Conservation (phyloP, 1,140 invertebrate genomes). For the Drosophila santomea region DNA sequence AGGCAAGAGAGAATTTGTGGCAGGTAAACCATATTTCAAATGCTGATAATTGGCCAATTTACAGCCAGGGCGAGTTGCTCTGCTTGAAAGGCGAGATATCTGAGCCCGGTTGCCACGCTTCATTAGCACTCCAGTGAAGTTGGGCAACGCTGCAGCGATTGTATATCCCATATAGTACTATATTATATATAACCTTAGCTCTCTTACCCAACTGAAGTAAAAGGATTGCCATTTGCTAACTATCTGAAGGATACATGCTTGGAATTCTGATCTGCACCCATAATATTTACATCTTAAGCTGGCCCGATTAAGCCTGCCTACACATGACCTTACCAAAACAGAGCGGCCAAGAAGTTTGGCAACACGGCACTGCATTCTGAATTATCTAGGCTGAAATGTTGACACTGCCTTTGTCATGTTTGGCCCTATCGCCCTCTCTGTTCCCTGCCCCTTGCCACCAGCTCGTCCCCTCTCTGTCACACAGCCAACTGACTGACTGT, state of each 20-base stretch:
- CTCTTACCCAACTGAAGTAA: neutral
- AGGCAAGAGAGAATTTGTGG: slow-evolving; percentile 26
- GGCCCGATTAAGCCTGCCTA: neutral
- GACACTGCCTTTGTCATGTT: slow-evolving; percentile 50
- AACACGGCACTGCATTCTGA: slow-evolving; percentile 23
- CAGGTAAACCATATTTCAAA: slow-evolving; percentile 81
- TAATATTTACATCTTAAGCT: slow-evolving; percentile 9
- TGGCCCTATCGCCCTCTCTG: slow-evolving; percentile 3
- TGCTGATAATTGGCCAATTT: slow-evolving; percentile 81
- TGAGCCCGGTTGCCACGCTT: slow-evolving; percentile 44
- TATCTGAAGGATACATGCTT: too few species aligned
- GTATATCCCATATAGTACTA: too few species aligned
- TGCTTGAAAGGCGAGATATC: slow-evolving; percentile 39
- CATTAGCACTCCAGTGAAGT: slow-evolving; percentile 26
- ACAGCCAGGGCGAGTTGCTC: slow-evolving; percentile 39
- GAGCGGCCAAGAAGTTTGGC: slow-evolving; percentile 26
- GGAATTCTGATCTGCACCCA: neutral
- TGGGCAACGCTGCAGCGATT: slow-evolving; percentile 33
- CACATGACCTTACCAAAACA: slow-evolving; percentile 4
- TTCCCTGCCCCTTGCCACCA: neutral
- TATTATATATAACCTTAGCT: too few species aligned
- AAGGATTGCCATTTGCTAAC: too few species aligned
- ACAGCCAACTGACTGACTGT: slow-evolving; percentile 14
- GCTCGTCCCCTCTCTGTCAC: slow-evolving; percentile 13
- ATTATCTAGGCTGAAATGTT: slow-evolving; percentile 58